A percentile compares a stretch with the other conserved stretches of the same genome.
Evolutionary conservation across 1,140 invertebrate species (phyloP).

Genomic region (Pollicipes pollicipes): DNA sequence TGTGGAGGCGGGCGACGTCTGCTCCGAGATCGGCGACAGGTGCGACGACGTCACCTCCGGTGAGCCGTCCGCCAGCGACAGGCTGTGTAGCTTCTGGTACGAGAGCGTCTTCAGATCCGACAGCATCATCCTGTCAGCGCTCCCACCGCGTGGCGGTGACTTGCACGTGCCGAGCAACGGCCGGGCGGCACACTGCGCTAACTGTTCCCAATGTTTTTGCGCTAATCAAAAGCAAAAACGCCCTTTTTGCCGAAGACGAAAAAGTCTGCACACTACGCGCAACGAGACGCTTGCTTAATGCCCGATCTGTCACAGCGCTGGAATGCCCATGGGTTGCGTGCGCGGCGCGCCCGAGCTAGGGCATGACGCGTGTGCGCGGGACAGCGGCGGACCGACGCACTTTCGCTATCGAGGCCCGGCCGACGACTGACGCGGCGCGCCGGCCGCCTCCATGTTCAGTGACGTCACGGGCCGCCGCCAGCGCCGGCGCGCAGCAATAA

Average conservation of each 20-base stretch:
- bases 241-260: neutral
- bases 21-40: no score
- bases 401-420: neutral
- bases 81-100: no score
- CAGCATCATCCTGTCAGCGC: no score
- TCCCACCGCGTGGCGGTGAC: no score
- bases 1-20: no score
- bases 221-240: no score
- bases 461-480: neutral
- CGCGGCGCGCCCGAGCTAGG: neutral
- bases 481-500: neutral
- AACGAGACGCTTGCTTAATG: neutral
- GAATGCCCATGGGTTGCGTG: neutral
- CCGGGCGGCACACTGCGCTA: no score
- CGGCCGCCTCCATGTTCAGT: neutral
- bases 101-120: no score
- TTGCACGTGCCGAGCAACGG: no score
- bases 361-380: neutral
- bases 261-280: neutral
- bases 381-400: neutral
- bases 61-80: no score
- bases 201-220: no score
- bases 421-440: neutral
- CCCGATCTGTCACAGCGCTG: neutral
- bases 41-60: no score